phyloP scores from a whole-genome alignment of 2,113 vertebrate species.

The Syngnathus typhle region DNA sequence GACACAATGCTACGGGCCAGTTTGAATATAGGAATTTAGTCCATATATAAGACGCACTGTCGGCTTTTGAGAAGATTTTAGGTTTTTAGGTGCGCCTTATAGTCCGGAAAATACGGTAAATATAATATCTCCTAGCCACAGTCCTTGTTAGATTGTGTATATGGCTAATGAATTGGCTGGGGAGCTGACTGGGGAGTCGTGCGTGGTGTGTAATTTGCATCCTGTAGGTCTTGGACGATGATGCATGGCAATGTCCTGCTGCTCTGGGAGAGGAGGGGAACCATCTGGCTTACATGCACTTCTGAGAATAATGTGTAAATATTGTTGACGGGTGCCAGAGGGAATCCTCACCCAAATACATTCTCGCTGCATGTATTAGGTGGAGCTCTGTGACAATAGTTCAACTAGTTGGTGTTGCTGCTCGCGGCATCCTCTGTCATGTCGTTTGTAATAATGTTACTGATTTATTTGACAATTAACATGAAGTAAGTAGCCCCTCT shows the following conservation, averaged over 20 bases:
- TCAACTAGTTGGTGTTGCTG: slow-evolving; percentile 1
- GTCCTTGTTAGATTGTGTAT: neutral
- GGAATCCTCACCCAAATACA: slow-evolving; percentile 30
- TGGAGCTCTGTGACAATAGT: slow-evolving; percentile 22
- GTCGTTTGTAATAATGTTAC: slow-evolving; percentile 26
- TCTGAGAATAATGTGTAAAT: slow-evolving; percentile 50
- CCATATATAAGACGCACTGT: too few species aligned
- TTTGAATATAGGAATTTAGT: too few species aligned
- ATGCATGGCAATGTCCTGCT: slow-evolving; percentile 49
- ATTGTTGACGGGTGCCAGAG: slow-evolving; percentile 34
- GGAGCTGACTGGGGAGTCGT: neutral
- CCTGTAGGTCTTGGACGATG: slow-evolving; percentile 41
- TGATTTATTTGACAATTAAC: slow-evolving; percentile 38
- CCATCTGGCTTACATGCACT: slow-evolving; percentile 47
- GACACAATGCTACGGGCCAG: too few species aligned
- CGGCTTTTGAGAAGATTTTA: too few species aligned
- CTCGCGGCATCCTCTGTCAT: neutral
- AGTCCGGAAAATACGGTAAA: too few species aligned
- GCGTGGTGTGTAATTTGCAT: slow-evolving; percentile 40
- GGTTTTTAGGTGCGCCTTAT: too few species aligned
- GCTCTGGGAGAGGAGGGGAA: slow-evolving; percentile 37
- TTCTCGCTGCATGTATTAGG: slow-evolving; percentile 16
- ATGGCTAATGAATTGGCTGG: neutral
- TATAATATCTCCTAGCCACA: neutral
- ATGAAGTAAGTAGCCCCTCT: slow-evolving; percentile 30